Base-by-base conservation (phyloP, 2,797 vertebrate genomes). In the Jordanella pulchra region DNA sequence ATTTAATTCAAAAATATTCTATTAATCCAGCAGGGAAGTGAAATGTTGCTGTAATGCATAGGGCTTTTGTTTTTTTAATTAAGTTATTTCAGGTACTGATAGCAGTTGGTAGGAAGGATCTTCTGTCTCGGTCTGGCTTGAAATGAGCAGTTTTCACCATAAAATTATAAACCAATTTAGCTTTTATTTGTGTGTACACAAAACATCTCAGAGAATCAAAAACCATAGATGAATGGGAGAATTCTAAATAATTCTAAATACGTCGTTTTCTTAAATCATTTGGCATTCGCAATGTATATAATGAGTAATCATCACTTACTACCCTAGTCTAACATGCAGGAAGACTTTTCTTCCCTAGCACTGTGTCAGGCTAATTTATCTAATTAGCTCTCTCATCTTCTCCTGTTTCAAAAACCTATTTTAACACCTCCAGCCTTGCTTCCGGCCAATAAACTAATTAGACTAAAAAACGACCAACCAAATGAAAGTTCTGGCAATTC, bases 341-440 rank as follows among this genome's bases (percentile, higher is more conserved):
- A 21, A 23, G 25, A 55, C 17, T 14, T 25, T 23, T 23, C 54
- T 13, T 65, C 30, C 60, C n/a, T 3, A 47, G 48, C 55, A 55
- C n/a, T 35, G 50, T 1, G 2, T 45, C 14, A 25, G 17, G 25
- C 18, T 18, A 65, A 28, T 54, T 23, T 44, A 69, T 72, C 74
- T 56, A 50, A 67, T 69, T 51, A 56, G 54, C 67, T 77, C 32
- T 47, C 63, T 76, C 58, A 61, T 71, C 61, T 71, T 14, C 1
- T 65, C 72, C 65, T 50, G 50, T 75, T 48, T 75, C 27, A 28
- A 67, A 72, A 74, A 50, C 35, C 27, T 68, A 67, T 76, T 54
- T 67, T 18, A 50, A 73, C 71, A 27, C 66, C 66, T 80, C 73
- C 67, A 77, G 67, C 53, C n/a, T 73, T 35, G 3, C 70, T 75